A percentile compares a stretch with the other conserved stretches of the same genome.
Conservation (phyloP, 2,888 invertebrate genomes). For the Dryobota labecula region DNA sequence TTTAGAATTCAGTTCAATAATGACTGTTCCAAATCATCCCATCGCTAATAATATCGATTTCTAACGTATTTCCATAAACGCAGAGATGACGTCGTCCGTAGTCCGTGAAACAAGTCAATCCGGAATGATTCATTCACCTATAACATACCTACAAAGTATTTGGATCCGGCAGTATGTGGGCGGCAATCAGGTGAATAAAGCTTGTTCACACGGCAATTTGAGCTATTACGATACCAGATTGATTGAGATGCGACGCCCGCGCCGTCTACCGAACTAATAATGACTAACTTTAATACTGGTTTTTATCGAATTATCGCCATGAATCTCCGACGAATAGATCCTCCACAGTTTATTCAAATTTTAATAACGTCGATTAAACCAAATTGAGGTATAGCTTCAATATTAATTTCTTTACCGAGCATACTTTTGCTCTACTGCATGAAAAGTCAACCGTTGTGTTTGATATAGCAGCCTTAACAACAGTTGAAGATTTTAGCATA, state of each 20-base stretch:
- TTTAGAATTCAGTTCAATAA: conserved; percentile 23
- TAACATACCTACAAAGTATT: conserved; percentile 67
- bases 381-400: conserved; percentile 27
- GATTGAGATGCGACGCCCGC: conserved; percentile 75
- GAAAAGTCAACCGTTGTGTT: conserved; percentile 8
- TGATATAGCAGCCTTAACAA: conserved; percentile 9
- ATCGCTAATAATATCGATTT: conserved; percentile 60
- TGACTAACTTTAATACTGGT: conserved; percentile 69
- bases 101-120: conserved; percentile 65
- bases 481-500: conserved; percentile 18
- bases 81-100: conserved; percentile 65
- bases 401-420: conserved; percentile 8
- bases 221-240: conserved; percentile 76
- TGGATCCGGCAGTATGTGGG: conserved; percentile 76
- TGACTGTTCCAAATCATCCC: conserved; percentile 40
- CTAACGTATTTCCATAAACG: conserved; percentile 62
- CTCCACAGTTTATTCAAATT: conserved; percentile 19
- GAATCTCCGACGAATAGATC: conserved; percentile 28
- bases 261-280: conserved; percentile 69
- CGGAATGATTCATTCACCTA: conserved; percentile 75
- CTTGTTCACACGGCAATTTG: conserved; percentile 80
- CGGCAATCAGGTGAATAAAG: conserved; percentile 79
- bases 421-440: conserved; percentile 10
- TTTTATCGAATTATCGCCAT: conserved; percentile 60
- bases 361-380: conserved; percentile 32